Base-by-base conservation (phyloP, 2,797 vertebrate species). In the Anas georgica region DNA sequence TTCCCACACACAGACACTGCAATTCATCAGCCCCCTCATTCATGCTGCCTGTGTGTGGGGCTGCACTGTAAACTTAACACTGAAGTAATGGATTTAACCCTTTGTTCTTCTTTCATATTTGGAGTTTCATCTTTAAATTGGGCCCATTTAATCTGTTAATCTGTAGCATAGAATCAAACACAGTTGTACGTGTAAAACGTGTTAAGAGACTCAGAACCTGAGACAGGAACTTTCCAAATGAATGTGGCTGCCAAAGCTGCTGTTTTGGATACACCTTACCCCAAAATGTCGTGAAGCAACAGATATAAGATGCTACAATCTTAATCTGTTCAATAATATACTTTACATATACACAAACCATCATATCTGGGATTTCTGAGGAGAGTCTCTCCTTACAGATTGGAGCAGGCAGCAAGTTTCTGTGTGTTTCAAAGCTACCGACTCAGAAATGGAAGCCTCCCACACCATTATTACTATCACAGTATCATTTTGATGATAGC, bases 341-440 rank as follows among this genome's bases (percentile, higher is more conserved):
- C 28, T 58, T 88, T 55, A 21, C 12, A 8, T 35, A 8, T 37
- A 39, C 3, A 72, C 60, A 29, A 66, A 3, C 26, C 16, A 12
- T 73, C 37, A 20, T 63, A 46, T 33, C 20, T 39, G 35, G 39
- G 21, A 52, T 90, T 93, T 90, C 31, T 77, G 46, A 43, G 70
- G 31, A 79, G 28, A 62, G 7, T n/a, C 6, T 45, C 39, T 74
- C 29, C 35, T 93, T 86, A 35, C 18, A 63, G 70, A 29, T 79
- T 46, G 12, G 45, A 90, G 9, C 13, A 82, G 45, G 39, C 55
- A 73, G 41, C 48, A 45, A 83, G 69, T 5, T 68, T 23, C 5
- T 58, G 13, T 37, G 62, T 86, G 12, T 76, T 91, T 75, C 79
- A 88, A 90, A 91, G 70, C 35, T 88, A 48, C 41, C 66, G 52